These are phyloP conservation scores for Rhagoletis pomonella DNA, from an alignment of 1,140 invertebrate genomes.

Conservation along the genomic window DNA sequence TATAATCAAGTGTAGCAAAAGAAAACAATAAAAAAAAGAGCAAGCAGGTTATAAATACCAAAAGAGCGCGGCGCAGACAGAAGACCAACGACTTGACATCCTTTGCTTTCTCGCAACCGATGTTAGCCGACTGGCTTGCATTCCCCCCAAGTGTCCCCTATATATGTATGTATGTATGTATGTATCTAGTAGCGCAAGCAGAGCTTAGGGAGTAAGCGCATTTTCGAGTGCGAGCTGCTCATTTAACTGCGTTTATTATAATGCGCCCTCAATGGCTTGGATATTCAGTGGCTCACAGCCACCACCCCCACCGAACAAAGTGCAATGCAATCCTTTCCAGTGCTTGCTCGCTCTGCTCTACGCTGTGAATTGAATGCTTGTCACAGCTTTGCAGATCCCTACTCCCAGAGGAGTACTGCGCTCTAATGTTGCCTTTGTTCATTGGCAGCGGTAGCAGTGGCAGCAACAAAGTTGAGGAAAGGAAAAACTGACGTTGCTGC, in stretches of 20 bases:
- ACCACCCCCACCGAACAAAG: neutral
- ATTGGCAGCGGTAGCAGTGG: neutral
- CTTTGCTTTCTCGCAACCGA: too few species aligned
- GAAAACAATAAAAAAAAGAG: neutral
- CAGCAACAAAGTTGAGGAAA: too few species aligned
- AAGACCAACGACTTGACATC: neutral
- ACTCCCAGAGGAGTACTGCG: neutral
- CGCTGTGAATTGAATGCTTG: neutral
- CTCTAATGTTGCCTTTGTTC: conserved; percentile 21
- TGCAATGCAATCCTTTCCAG: neutral
- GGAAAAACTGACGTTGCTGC: neutral
- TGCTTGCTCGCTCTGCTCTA: neutral
- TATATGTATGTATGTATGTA: neutral
- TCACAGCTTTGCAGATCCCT: neutral
- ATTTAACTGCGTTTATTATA: conserved; percentile 53
- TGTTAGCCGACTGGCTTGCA: too few species aligned
- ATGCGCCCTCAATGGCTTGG: conserved; percentile 3
- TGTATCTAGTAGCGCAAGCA: neutral
- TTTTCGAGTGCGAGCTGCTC: conserved; percentile 23
- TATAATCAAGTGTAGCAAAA: neutral
- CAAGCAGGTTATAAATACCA: neutral
- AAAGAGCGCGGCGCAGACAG: neutral
- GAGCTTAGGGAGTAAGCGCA: too few species aligned
- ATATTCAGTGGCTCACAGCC: neutral
- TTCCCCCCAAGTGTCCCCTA: too few species aligned